Conservation (phyloP, 37 sponge, comb jelly and placozoan species). For the Axinella damicornis region DNA sequence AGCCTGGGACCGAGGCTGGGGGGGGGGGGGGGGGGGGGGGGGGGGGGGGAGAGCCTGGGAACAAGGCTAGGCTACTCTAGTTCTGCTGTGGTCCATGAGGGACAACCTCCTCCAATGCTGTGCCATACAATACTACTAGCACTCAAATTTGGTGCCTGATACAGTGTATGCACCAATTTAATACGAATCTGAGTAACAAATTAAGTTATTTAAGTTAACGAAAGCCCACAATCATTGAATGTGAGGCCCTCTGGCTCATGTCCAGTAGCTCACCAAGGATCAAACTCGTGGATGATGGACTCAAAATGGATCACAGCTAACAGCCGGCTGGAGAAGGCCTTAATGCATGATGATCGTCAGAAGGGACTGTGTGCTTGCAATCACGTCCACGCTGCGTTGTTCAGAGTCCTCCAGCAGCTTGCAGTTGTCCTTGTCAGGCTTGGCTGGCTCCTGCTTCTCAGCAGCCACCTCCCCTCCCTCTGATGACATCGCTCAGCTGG, state of each 20-base stretch:
- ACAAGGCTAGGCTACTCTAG: too few relatives aligned
- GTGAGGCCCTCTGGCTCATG: background rate
- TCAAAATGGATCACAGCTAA: conserved; percentile 99
- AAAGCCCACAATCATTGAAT: too few relatives aligned
- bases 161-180: too few relatives aligned
- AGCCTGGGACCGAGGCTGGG: too few relatives aligned
- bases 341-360: conserved; percentile 89
- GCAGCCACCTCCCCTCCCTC: background rate
- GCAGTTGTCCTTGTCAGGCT: conserved; percentile 13
- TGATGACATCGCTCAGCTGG: background rate
- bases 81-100: too few relatives aligned
- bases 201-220: too few relatives aligned
- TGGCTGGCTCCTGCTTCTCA: background rate
- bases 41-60: too few relatives aligned
- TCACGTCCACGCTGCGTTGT: conserved; percentile 40
- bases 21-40: too few relatives aligned
- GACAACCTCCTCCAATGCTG: too few relatives aligned
- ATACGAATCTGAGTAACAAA: too few relatives aligned
- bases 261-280: conserved; percentile 90
- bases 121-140: too few relatives aligned
- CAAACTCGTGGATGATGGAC: conserved; percentile 99
- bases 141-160: too few relatives aligned
- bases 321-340: conserved; percentile 90
- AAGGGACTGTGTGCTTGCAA: conserved; percentile 80
- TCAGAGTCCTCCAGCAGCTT: conserved; percentile 53